Conservation (phyloP, 1,140 invertebrate genomes). For the Streblospio benedicti region DNA sequence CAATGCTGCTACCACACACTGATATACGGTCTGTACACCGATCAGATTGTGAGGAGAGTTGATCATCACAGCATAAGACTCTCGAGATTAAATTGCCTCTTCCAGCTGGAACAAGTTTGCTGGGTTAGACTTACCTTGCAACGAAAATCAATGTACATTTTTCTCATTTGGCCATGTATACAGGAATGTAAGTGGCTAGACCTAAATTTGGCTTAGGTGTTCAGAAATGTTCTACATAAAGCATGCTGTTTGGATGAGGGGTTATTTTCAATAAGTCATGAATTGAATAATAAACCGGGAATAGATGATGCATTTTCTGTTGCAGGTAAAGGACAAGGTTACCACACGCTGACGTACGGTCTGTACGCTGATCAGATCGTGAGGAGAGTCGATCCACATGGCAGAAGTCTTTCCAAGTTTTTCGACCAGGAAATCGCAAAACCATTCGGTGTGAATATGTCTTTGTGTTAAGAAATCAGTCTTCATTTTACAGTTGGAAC, state of each 20-base stretch:
- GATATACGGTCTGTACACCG: slow-evolving; percentile 41
- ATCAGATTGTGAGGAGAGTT: slow-evolving; percentile 41
- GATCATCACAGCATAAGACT: slow-evolving; percentile 38
- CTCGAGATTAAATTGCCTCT: no score
- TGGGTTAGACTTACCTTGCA: no score
- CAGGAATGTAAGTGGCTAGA: no score
- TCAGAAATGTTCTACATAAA: no score
- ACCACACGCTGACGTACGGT: slow-evolving; percentile 42
- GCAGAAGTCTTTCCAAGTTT: slow-evolving; percentile 36
- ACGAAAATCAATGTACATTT: no score
- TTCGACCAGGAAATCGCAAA: slow-evolving; percentile 44
- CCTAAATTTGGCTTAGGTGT: no score
- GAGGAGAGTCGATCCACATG: slow-evolving; percentile 35
- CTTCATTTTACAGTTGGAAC: not conserved
- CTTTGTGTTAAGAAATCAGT: not conserved
- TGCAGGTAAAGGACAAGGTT: slow-evolving; percentile 31
- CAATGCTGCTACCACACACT: slow-evolving; percentile 43
- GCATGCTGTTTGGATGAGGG: no score
- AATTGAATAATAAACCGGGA: no score
- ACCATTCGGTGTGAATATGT: slow-evolving; percentile 34
- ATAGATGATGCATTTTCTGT: no score
- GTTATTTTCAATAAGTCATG: no score
- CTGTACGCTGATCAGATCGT: slow-evolving; percentile 46
- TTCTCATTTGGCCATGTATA: no score
- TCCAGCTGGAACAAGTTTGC: no score